Base-by-base conservation (phyloP, 2,888 invertebrate genomes). In the Lithodes maja region DNA sequence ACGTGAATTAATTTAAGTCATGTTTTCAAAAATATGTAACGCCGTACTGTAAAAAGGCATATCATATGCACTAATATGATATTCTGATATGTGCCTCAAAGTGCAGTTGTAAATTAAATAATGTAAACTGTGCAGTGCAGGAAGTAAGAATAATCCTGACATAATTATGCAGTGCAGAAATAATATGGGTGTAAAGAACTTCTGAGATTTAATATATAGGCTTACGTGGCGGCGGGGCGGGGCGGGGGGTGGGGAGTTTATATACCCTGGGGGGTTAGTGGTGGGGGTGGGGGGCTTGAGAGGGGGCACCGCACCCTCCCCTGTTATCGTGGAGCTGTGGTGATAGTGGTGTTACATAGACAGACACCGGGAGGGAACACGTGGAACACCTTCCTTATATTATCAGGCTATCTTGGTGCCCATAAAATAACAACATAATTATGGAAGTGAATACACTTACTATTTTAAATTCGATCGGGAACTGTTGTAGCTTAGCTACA, bases 281-380 rank as follows among this genome's bases (percentile, higher is more conserved):
- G 71, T n/a, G 71, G 71, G 71, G 5, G 17, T 12, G 71, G 71
- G 71, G 71, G 71, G 5, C 71, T 71, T 61, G 61, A 61, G 61
- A 61, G 61, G 61, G 61, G 61, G 17, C 71, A n/a, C 71, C n/a
- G 71, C 71, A 71, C 17, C 71, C 71, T n/a, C 15, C 61, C 61
- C 12, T 5, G 61, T 61, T 61, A 61, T 61, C 71, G 71, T 71
- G 17, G 71, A 71, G 71, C 71, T 71, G 71, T 71, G 71, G 17
- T 17, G 71, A 71, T 61, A 61, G 61, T 61, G 61, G 61, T 12
- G 12, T 7, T 61, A 61, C 3, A 77, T 33, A 77, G 79, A 53
- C 5, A 79, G 53, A 79, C 3, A 79, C 5, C 61, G 12, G 61
- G 61, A 61, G 61, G 12, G 61, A 12, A 12, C 61, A 61, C 61